Evolutionary conservation across 2,797 vertebrate species (phyloP).

Genomic region (Sebastes kiyomatsui): DNA sequence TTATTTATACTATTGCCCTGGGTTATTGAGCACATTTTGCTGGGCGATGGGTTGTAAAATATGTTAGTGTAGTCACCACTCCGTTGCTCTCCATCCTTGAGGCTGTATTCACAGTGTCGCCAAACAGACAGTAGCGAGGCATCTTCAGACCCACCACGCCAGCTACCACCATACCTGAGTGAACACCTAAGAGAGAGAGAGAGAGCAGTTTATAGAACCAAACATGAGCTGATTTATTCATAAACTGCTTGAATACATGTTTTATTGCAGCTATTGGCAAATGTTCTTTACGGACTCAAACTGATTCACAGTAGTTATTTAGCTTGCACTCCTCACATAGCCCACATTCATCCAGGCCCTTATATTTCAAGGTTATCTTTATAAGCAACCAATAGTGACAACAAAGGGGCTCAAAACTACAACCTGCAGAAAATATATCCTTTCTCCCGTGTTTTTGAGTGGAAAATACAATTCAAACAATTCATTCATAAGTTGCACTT

Average conservation of each 20-base stretch:
- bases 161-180: constrained; percentile 84
- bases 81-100: constrained; percentile 85
- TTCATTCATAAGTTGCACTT: not conserved
- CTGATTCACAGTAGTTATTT: not conserved
- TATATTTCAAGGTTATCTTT: not conserved
- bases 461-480: not conserved
- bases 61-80: constrained; percentile 70
- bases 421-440: not conserved
- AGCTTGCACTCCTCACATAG: not conserved
- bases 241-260: not conserved
- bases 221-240: not conserved
- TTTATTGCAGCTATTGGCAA: not conserved
- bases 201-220: not conserved
- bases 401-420: not conserved
- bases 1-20: not conserved
- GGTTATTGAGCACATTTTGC: constrained; percentile 24
- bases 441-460: not conserved
- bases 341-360: not conserved
- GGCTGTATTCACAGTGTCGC: constrained; percentile 82
- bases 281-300: not conserved
- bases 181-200: constrained; percentile 64
- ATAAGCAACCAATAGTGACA: not conserved
- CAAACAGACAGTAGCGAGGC: constrained; percentile 83
- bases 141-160: constrained; percentile 83
- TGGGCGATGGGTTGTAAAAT: not conserved